A percentile compares a stretch with the other conserved stretches of the same genome.
phyloP scores from a whole-genome alignment of 1,140 invertebrate genomes.

The Phthorimaea operculella region DNA sequence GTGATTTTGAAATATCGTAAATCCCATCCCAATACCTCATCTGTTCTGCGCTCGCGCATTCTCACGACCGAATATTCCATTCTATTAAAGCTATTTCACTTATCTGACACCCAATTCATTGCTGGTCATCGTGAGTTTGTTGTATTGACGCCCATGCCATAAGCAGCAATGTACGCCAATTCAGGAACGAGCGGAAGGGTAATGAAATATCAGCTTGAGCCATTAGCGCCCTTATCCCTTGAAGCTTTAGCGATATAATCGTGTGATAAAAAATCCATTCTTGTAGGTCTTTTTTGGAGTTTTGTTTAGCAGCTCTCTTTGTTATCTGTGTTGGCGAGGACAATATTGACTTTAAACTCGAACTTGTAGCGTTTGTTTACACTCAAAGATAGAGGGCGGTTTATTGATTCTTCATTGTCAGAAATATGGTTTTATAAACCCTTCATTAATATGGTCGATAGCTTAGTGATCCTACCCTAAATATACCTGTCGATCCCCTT shows the following conservation, averaged over 20 bases:
- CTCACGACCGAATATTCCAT: slow-evolving; percentile 39
- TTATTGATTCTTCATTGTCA: too few species aligned
- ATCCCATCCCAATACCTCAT: slow-evolving; percentile 50
- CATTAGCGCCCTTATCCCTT: slow-evolving; percentile 16
- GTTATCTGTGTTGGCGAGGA: slow-evolving; percentile 48
- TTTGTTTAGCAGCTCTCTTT: slow-evolving; percentile 53
- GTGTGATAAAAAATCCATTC: slow-evolving; percentile 23
- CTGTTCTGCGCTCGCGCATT: slow-evolving; percentile 38
- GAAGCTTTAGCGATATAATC: slow-evolving; percentile 9
- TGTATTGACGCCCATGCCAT: too few species aligned
- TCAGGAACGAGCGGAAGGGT: too few species aligned
- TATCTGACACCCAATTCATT: too few species aligned
- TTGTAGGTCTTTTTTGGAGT: slow-evolving; percentile 44
- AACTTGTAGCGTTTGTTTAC: slow-evolving; percentile 15
- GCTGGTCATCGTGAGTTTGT: too few species aligned
- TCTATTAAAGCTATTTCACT: too few species aligned
- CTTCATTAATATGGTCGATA: too few species aligned
- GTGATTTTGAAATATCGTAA: slow-evolving; percentile 63
- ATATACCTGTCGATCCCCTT: too few species aligned
- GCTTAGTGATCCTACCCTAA: too few species aligned
- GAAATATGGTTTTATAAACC: too few species aligned
- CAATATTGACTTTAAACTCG: slow-evolving; percentile 44
- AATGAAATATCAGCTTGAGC: too few species aligned
- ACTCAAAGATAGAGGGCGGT: background rate
- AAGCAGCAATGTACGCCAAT: too few species aligned